Percentiles rank a stretch among this genome's conserved stretches.
Evolutionary conservation across 2,113 vertebrate genomes (phyloP).

Genomic region (Lagenorhynchus albirostris): DNA sequence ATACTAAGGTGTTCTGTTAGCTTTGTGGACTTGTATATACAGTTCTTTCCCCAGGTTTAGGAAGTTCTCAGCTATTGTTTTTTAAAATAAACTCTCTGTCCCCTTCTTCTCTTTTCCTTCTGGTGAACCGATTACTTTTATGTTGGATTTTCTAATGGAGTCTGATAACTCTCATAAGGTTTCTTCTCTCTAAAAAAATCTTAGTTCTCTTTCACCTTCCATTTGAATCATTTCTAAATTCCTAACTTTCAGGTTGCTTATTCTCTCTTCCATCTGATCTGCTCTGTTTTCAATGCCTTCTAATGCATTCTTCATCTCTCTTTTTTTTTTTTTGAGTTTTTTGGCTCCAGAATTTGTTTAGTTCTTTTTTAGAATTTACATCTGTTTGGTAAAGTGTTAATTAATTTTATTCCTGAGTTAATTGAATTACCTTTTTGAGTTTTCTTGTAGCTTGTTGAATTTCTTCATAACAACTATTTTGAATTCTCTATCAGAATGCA

Average conservation of each 20-base stretch:
- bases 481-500: background rate
- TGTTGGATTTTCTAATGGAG: background rate
- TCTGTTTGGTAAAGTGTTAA: background rate
- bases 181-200: background rate
- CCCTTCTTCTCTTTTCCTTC: background rate
- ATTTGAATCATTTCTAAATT: background rate
- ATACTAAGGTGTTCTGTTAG: background rate
- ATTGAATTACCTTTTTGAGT: background rate
- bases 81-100: background rate
- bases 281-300: background rate
- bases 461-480: background rate
- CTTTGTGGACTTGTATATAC: background rate
- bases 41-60: background rate
- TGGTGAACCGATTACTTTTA: background rate
- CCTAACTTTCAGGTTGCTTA: background rate
- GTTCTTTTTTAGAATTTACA: background rate
- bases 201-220: background rate
- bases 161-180: background rate
- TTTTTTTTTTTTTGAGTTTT: background rate
- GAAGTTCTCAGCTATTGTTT: background rate
- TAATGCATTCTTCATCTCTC: background rate
- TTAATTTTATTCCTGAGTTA: background rate
- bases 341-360: background rate
- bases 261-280: background rate
- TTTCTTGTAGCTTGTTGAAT: background rate